These are phyloP conservation scores for Panulirus ornatus DNA, from an alignment of 1,140 invertebrate genomes.

Conservation along the genomic window DNA sequence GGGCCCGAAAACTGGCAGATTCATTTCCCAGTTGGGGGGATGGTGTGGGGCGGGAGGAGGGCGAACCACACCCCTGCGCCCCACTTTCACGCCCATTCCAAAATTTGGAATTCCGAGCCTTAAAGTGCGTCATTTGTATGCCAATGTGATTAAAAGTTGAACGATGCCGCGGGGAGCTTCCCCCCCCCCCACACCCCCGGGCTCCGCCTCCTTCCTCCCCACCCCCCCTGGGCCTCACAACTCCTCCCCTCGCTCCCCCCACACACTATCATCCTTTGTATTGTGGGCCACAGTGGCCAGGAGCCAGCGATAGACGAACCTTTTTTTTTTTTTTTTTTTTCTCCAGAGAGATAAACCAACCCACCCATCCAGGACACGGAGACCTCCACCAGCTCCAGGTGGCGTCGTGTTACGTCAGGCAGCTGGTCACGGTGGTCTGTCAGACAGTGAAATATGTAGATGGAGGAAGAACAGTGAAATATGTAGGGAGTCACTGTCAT, in stretches of 20 bases:
- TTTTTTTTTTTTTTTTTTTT: constrained; percentile 22
- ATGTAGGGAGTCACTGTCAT: no score
- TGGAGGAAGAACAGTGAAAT: no score
- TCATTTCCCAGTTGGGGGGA: no score
- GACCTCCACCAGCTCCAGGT: no score
- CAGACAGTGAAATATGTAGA: no score
- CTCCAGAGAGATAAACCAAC: no score
- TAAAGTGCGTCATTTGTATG: constrained; percentile 64
- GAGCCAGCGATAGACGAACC: neutral
- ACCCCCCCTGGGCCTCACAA: neutral
- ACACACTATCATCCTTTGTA: no score
- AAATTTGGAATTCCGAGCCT: constrained; percentile 38
- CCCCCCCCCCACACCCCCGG: neutral
- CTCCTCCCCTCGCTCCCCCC: neutral
- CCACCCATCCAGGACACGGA: no score
- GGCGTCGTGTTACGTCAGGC: no score
- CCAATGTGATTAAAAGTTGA: constrained; percentile 72
- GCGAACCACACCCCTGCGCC: neutral
- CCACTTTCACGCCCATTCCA: constrained; percentile 27
- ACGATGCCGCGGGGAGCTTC: constrained; percentile 49
- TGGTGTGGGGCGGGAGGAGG: no score
- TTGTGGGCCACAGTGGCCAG: neutral
- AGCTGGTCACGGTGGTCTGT: no score
- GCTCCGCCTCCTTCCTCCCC: neutral
- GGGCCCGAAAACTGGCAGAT: no score